phyloP scores from a whole-genome alignment of 2,113 vertebrate genomes.

The Archilochus colubris region DNA sequence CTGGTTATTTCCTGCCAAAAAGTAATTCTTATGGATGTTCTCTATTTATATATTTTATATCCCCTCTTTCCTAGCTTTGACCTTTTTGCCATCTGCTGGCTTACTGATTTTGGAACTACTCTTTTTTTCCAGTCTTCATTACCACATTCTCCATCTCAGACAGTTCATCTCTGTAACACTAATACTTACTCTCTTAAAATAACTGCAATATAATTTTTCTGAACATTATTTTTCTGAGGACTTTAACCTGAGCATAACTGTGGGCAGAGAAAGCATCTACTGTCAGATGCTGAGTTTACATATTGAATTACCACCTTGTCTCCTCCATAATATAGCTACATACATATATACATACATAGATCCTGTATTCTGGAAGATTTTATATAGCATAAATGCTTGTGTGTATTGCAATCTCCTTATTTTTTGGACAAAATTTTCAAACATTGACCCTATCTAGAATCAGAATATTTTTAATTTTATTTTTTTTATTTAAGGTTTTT shows the following conservation, averaged over 20 bases:
- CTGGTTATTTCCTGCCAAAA: neutral
- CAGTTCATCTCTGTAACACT: neutral
- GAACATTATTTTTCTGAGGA: neutral
- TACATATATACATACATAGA: no score
- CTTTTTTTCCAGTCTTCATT: neutral
- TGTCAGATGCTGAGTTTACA: neutral
- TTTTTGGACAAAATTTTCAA: neutral
- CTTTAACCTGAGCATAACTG: neutral
- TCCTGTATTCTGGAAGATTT: neutral
- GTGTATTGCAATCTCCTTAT: neutral
- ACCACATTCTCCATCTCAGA: neutral
- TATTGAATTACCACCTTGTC: neutral
- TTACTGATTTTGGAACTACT: neutral
- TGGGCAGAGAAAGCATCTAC: neutral
- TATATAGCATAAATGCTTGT: neutral
- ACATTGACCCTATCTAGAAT: neutral
- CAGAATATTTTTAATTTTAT: neutral
- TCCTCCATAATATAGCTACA: neutral
- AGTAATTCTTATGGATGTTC: neutral
- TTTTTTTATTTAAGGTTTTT: neutral
- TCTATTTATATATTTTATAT: neutral
- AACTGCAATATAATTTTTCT: neutral
- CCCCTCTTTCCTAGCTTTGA: neutral
- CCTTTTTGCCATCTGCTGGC: neutral
- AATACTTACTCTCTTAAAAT: neutral